Percentiles rank a stretch among this genome's conserved stretches.
phyloP scores from a whole-genome alignment of 1,140 invertebrate genomes.

The Papilio aristodemus region DNA sequence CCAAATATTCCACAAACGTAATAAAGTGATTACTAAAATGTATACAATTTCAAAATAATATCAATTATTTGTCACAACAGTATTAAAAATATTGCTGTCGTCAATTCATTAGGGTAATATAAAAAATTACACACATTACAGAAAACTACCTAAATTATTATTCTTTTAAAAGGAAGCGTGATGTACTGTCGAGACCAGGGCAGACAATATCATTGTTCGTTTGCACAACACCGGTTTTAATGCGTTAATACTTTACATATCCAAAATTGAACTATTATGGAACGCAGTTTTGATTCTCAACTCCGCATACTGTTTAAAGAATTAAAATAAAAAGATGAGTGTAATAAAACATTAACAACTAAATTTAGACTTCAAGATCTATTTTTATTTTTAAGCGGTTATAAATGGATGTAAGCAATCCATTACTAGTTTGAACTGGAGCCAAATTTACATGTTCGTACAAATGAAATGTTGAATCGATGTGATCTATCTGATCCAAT shows the following conservation, averaged over 20 bases:
- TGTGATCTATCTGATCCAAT: conserved; percentile 9
- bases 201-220: no score
- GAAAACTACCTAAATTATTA: background rate
- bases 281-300: no score
- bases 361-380: background rate
- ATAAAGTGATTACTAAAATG: background rate
- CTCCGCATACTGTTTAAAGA: no score
- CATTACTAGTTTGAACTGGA: conserved; percentile 4
- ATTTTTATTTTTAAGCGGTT: no score
- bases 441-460: background rate
- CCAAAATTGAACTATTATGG: no score
- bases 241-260: no score
- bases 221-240: no score
- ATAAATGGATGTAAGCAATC: background rate
- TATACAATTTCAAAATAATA: background rate
- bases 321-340: background rate
- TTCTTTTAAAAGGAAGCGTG: no score
- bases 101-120: background rate
- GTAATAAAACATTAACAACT: background rate
- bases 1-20: background rate
- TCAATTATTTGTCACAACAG: background rate
- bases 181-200: no score
- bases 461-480: background rate
- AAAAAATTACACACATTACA: background rate
- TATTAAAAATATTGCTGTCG: background rate